Evolutionary conservation across 2,797 vertebrate species (phyloP).

Genomic region (Euthynnus affinis): DNA sequence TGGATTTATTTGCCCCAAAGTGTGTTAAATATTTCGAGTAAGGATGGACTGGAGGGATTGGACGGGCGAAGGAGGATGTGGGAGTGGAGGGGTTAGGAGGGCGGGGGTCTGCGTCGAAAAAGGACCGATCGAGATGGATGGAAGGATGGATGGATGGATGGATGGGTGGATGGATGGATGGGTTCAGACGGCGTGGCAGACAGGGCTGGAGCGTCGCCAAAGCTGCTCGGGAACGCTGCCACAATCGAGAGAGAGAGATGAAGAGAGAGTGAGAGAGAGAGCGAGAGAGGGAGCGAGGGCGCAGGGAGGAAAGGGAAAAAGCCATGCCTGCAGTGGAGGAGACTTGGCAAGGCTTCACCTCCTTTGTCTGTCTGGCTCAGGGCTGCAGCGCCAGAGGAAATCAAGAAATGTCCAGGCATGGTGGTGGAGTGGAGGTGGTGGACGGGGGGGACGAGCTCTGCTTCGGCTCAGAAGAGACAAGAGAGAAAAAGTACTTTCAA

Average conservation of each 20-base stretch:
- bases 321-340: slow-evolving; percentile 72
- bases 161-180: slow-evolving; percentile 43
- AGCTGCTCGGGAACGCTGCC: slow-evolving; percentile 69
- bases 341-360: slow-evolving; percentile 76
- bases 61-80: slow-evolving; percentile 31
- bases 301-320: slow-evolving; percentile 60
- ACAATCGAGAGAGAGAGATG: slow-evolving; percentile 52
- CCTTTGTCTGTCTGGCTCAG: slow-evolving; percentile 77
- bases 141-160: slow-evolving; percentile 34
- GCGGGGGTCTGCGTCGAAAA: slow-evolving; percentile 48
- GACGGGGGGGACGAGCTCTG: slow-evolving; percentile 68
- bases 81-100: slow-evolving; percentile 49
- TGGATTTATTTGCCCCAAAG: slow-evolving; percentile 22
- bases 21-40: slow-evolving; percentile 45
- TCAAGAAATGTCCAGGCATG: slow-evolving; percentile 73
- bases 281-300: slow-evolving; percentile 52
- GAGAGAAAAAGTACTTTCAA: slow-evolving; percentile 41
- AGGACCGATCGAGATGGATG: slow-evolving; percentile 52
- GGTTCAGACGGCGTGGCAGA: slow-evolving; percentile 70
- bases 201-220: slow-evolving; percentile 74
- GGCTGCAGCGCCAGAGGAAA: slow-evolving; percentile 78
- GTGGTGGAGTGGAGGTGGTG: slow-evolving; percentile 51
- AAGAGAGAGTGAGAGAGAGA: slow-evolving; percentile 53
- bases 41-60: slow-evolving; percentile 38
- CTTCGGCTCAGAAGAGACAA: slow-evolving; percentile 40